Evolutionary conservation across 2,797 vertebrate species (phyloP).

Genomic region (Xerus rutilus): DNA sequence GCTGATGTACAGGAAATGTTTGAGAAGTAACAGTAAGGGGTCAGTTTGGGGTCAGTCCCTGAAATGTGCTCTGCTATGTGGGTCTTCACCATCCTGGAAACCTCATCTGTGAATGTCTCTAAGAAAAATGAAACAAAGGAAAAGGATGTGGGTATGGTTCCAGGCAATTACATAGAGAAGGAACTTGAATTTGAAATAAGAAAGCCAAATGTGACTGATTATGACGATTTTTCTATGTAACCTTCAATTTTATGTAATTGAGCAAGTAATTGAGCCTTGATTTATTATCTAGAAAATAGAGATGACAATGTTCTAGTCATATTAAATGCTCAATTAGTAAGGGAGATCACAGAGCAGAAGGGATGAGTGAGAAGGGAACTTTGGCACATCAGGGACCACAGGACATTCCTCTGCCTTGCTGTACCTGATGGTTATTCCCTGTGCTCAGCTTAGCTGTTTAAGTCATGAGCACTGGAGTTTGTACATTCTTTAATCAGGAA

Average conservation of each 20-base stretch:
- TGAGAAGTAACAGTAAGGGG: background rate
- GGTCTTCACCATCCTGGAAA: background rate
- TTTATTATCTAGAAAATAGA: background rate
- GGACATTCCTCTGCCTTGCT: fast-evolving
- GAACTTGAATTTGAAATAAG: background rate
- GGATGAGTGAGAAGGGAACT: background rate
- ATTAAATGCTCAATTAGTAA: background rate
- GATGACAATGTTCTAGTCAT: background rate
- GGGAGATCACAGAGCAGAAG: background rate
- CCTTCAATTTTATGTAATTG: background rate
- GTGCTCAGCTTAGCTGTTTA: background rate
- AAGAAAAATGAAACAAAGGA: background rate
- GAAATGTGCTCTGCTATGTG: background rate
- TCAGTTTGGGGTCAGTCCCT: background rate
- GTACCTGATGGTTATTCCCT: background rate
- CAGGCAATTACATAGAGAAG: background rate
- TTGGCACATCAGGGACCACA: too few relatives aligned
- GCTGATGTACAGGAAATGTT: background rate
- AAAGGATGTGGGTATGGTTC: background rate
- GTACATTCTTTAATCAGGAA: background rate
- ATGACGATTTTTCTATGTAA: background rate
- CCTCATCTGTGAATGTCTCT: background rate
- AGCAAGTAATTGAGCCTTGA: background rate
- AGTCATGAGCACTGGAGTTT: background rate
- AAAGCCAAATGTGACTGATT: background rate